These are phyloP conservation scores for Cetonia aurata DNA, from an alignment of 2,888 invertebrate genomes.

Conservation along the genomic window DNA sequence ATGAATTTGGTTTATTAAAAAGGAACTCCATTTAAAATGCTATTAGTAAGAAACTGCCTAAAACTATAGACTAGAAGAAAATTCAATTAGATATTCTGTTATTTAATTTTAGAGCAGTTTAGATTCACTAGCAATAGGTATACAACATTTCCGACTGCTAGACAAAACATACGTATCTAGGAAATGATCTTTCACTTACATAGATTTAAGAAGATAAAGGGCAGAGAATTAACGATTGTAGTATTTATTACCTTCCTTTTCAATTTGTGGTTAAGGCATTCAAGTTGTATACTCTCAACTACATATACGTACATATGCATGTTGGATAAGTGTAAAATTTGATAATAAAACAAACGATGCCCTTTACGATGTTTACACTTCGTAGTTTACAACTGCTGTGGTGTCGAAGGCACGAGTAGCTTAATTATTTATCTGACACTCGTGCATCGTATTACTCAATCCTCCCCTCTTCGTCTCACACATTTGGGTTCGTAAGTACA, in stretches of 20 bases:
- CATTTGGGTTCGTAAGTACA: neutral
- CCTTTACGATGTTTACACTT: slow-evolving; percentile 41
- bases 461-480: slow-evolving; percentile 8
- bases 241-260: neutral
- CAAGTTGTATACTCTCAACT: neutral
- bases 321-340: slow-evolving; percentile 35
- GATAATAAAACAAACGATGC: slow-evolving; percentile 32
- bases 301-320: too few relatives aligned
- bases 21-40: too few relatives aligned
- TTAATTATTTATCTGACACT: slow-evolving; percentile 41
- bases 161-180: neutral
- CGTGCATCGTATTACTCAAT: slow-evolving; percentile 35
- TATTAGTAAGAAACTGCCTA: too few relatives aligned
- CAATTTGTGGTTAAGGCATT: slow-evolving; percentile 24
- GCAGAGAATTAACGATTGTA: neutral
- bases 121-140: too few relatives aligned
- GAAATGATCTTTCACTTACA: neutral
- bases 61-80: too few relatives aligned
- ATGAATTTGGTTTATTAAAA: too few relatives aligned
- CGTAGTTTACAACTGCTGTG: slow-evolving; percentile 25
- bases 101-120: too few relatives aligned
- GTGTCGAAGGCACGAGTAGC: slow-evolving; percentile 28
- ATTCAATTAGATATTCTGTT: too few relatives aligned
- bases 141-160: neutral
- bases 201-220: neutral